A percentile compares a stretch with the other conserved stretches of the same genome.
Evolutionary conservation across 2,888 invertebrate genomes (phyloP).

Genomic region (Lasioglossum oenotherae): DNA sequence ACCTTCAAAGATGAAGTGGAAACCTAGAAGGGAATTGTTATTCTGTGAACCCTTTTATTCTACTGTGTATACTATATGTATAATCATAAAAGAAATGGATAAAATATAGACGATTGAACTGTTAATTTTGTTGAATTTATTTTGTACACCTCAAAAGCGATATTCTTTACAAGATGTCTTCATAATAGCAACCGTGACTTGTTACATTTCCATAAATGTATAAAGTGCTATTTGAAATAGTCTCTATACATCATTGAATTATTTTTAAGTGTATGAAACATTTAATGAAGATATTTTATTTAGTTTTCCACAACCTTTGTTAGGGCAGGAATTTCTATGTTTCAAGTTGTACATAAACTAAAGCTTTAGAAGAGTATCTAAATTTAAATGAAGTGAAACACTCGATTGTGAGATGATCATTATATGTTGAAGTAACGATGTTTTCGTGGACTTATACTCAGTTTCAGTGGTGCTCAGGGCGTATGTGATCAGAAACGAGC

Average conservation of each 20-base stretch:
- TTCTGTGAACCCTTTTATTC: neutral
- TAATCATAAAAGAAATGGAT: neutral
- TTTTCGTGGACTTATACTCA: neutral
- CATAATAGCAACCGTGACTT: neutral
- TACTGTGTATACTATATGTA: neutral
- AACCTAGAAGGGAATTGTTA: neutral
- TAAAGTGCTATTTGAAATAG: neutral
- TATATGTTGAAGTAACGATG: neutral
- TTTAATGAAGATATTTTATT: neutral
- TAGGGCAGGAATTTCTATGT: neutral
- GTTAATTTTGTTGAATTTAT: neutral
- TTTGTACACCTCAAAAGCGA: neutral
- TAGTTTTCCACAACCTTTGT: neutral
- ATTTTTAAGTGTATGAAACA: neutral
- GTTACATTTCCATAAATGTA: neutral
- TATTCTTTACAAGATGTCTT: neutral
- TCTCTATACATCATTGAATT: neutral
- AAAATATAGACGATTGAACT: neutral
- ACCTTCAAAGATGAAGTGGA: neutral
- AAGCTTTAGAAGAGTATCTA: neutral
- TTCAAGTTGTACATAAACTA: neutral
- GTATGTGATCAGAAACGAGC: neutral
- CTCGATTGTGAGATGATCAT: neutral
- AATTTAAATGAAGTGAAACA: too few species aligned
- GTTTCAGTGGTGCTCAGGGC: conserved; percentile 10